Evolutionary conservation across 2,797 vertebrate species (phyloP), one percentile per base, ranked within the genome.

Genomic region (Lycodopsis pacificus): DNA sequence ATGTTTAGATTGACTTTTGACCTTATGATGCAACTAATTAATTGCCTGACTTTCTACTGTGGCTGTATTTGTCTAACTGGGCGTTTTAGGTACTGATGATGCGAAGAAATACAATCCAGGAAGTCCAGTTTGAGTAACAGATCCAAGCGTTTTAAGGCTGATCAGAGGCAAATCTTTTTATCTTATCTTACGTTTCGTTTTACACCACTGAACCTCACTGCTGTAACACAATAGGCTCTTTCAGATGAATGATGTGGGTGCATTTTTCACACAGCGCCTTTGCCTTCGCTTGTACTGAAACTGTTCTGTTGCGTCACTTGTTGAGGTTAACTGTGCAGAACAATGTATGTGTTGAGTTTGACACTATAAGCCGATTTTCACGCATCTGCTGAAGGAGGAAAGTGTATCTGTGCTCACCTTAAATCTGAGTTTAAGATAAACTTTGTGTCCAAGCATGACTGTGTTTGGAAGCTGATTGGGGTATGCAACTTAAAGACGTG

Each of bases 1-100:
- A 66, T 86, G 74, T 86, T 88, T 84, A 68, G 57, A 65, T 70
- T 80, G 68, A 80, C 80, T 46, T 84, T 71, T 84, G 63, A 87
- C 65, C 71, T 44, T 1, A 15, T 67, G 64, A 82, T 77, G 64
- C 76, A 44, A 76, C 56, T 25, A n/a, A 27, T 74, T 65, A 56
- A 34, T 51, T 65, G n/a, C 13, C 40, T 44, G 32, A 71, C 30
- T 69, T 71, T 82, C 42, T 13, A 7, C 66, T 40, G 48, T 17
- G 64, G 36, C 22, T 71, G 5, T 79, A 73, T 86, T 88, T 87
- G 53, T 86, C 32, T 80, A 68, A 76, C 20, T 17, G 49, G 63
- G 11, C 5, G 4, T 30, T 79, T 65, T 30, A 73, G 53, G 8
- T 46, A 36, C 34, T 46, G 46, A 7, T 17, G 20, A 38, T 48